Base-by-base conservation (phyloP, 1,140 invertebrate genomes). In the Trigoniulus corallinus region DNA sequence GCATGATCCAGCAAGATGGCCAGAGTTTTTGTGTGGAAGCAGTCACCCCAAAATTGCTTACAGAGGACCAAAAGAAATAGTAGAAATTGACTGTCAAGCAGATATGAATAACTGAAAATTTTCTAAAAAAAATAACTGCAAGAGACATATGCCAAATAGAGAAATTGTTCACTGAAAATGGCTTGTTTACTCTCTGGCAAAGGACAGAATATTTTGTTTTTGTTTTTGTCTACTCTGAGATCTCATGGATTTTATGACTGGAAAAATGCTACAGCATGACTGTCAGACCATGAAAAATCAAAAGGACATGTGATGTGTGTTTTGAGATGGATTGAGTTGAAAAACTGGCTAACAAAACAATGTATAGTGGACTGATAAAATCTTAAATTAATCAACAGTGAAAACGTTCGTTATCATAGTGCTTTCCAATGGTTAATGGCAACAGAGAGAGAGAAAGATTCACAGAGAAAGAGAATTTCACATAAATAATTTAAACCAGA, bases 341-440 rank as follows among this genome's bases (percentile, higher is more conserved):
- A n/a, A n/a, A n/a, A n/a, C n/a, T n/a, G n/a, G n/a, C n/a, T n/a
- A n/a, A n/a, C n/a, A n/a, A 7, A 34, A 34, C 29, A 34, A 34
- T 7, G 7, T 7, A 24, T 22, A 3, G 26, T 47, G 3, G 21
- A 47, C 10, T 7, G 23, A 23, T 3, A 47, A 47, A 12, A 24
- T 47, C 4, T 24, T 12, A 47, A 47, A 15, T 18, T 47, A 7
- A 34, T 47, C 10, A 3, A 47, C 3, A 3, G 4, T n/a, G 45
- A 47, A 47, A 10, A 3, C 20, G 25, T 10, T 10, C 10, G 24
- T 3, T 47, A 22, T 10, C 3, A 26, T 3, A 47, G 20, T 3
- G 18, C 26, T 47, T 25, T 47, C n/a, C 22, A 50, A 12, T 18
- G 49, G 26, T 43, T 50, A 13, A 43, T 50, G 22, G 39, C 49